Evolutionary conservation across 2,888 invertebrate species (phyloP).

Genomic region (Leptinotarsa peninsularis): DNA sequence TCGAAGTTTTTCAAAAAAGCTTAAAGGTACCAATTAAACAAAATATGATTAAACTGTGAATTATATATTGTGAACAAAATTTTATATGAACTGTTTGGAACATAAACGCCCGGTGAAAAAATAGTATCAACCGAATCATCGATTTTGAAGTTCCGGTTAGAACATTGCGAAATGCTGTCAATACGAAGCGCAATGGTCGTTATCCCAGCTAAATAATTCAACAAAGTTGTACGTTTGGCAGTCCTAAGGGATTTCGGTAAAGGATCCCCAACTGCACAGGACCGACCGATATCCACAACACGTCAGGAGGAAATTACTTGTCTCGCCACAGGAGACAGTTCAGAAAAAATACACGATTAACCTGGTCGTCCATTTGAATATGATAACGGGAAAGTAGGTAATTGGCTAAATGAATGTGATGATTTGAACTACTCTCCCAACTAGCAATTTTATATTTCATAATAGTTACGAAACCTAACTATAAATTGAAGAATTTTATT

Average conservation of each 20-base stretch:
- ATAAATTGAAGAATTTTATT: too few species aligned
- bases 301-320: not conserved
- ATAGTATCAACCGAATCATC: not conserved
- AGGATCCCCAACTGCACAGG: not conserved
- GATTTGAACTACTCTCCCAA: too few species aligned
- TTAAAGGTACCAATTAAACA: too few species aligned
- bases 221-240: not conserved
- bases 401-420: too few species aligned
- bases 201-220: constrained; percentile 8
- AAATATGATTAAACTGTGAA: too few species aligned
- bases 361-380: not conserved
- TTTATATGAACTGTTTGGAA: not conserved
- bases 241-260: not conserved
- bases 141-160: not conserved
- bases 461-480: too few species aligned
- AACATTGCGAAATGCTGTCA: not conserved
- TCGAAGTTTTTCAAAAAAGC: too few species aligned
- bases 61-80: too few species aligned
- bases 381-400: too few species aligned
- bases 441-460: too few species aligned
- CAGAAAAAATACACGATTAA: not conserved
- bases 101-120: not conserved
- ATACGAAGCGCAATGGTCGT: constrained; percentile 2
- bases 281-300: not conserved
- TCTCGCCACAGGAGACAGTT: not conserved